Percentiles rank a stretch among this genome's conserved stretches.
phyloP scores from a whole-genome alignment of 2,888 invertebrate genomes.

The Agrotis segetum region DNA sequence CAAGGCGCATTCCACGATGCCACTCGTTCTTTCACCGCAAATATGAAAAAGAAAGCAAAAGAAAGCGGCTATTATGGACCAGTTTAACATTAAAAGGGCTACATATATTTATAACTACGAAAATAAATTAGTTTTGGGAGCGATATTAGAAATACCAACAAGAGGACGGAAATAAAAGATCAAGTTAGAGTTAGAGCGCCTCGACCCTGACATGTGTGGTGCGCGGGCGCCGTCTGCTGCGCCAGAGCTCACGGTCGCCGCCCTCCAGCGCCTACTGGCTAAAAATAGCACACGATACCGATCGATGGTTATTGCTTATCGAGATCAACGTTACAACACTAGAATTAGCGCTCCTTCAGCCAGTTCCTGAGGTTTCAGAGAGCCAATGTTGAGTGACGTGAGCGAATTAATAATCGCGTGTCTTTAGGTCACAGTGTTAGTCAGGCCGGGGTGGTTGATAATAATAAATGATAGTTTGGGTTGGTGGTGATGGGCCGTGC shows the following conservation, averaged over 20 bases:
- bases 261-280: conserved; percentile 82
- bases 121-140: conserved; percentile 14
- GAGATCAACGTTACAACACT: conserved; percentile 67
- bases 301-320: conserved; percentile 74
- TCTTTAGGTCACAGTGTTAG: conserved; percentile 60
- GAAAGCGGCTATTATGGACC: conserved; percentile 71
- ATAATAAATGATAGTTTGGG: conserved; percentile 68
- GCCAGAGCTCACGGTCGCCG: conserved; percentile 83
- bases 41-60: conserved; percentile 71
- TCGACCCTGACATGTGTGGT: conserved; percentile 81
- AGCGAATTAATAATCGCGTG: conserved; percentile 23
- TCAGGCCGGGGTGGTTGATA: conserved; percentile 58
- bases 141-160: conserved; percentile 21
- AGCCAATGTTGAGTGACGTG: conserved; percentile 20
- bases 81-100: conserved; percentile 59
- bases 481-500: conserved; percentile 68
- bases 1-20: conserved; percentile 78
- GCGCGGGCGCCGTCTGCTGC: conserved; percentile 76
- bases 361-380: conserved; percentile 36
- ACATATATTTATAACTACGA: conserved; percentile 22
- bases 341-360: conserved; percentile 56
- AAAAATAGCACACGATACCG: conserved; percentile 83
- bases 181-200: conserved; percentile 69
- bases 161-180: conserved; percentile 60
- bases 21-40: conserved; percentile 73